Conservation (phyloP, 23 tunicate species). For the Halocynthia roretzi region DNA sequence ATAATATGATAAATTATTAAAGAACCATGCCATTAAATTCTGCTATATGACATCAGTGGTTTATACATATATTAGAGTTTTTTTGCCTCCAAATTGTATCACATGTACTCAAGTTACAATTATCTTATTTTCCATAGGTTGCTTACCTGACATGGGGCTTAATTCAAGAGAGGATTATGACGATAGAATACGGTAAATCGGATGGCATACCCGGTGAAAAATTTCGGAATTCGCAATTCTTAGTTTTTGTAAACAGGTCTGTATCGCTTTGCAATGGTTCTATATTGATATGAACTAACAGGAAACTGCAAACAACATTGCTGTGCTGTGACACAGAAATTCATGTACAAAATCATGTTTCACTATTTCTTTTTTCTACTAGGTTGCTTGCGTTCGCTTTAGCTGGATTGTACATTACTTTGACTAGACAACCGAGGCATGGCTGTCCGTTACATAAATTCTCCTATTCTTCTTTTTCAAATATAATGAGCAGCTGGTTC, state of each 20-base stretch:
- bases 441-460: slow-evolving; percentile 92
- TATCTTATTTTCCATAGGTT: slow-evolving; percentile 25
- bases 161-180: slow-evolving; percentile 97
- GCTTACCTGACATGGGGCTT: slow-evolving; percentile 98
- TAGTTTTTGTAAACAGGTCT: slow-evolving; percentile 95
- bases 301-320: no score
- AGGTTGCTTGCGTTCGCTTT: slow-evolving; percentile 82
- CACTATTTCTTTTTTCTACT: slow-evolving; percentile 3
- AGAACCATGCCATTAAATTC: background rate
- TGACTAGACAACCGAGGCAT: slow-evolving; percentile 70
- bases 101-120: background rate
- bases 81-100: no score
- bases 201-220: slow-evolving; percentile 75
- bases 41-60: background rate
- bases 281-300: no score
- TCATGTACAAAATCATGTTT: background rate
- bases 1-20: background rate
- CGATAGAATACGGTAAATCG: slow-evolving; percentile 75
- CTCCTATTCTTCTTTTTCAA: slow-evolving; percentile 90
- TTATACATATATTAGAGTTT: background rate
- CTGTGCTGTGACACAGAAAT: no score
- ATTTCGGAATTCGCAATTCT: slow-evolving; percentile 92
- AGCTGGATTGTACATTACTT: slow-evolving; percentile 55
- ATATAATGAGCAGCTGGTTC: slow-evolving; percentile 98
- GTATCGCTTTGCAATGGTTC: background rate